A percentile compares a stretch with the other conserved stretches of the same genome.
Conservation (phyloP, 2,113 vertebrate species). For the Tiliqua scincoides region DNA sequence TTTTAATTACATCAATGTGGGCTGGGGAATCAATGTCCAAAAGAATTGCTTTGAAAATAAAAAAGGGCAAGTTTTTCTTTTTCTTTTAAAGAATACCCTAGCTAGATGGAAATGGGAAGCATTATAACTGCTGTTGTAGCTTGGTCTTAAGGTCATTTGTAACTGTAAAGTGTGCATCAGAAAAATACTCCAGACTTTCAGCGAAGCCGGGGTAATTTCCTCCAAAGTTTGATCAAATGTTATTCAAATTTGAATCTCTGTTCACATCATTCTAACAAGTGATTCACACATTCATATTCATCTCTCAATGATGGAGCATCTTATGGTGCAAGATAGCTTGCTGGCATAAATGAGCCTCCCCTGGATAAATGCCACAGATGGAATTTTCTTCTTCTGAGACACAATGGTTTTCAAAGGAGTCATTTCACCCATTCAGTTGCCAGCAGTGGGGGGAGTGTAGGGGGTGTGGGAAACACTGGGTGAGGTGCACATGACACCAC, state of each 20-base stretch:
- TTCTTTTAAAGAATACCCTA: conserved; percentile 41
- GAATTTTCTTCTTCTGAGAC: neutral
- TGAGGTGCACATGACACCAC: too few species aligned
- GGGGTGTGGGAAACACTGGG: too few species aligned
- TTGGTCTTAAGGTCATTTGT: conserved; percentile 40
- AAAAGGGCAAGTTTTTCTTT: conserved; percentile 48
- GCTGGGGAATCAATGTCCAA: conserved; percentile 50
- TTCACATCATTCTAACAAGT: conserved; percentile 8
- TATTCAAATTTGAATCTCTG: neutral
- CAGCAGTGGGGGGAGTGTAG: too few species aligned
- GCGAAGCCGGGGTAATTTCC: neutral
- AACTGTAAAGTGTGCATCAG: neutral
- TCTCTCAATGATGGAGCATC: neutral
- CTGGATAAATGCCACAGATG: neutral
- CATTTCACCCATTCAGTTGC: neutral
- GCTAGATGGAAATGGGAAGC: conserved; percentile 30
- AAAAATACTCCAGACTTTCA: neutral
- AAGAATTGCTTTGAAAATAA: conserved; percentile 57
- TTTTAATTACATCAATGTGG: conserved; percentile 49
- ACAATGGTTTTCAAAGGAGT: neutral
- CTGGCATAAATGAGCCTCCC: neutral
- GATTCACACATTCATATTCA: too few species aligned
- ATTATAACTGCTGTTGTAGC: conserved; percentile 28
- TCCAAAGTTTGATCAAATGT: conserved; percentile 17
- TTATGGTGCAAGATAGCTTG: neutral